Base-by-base conservation (phyloP, 92 coral and sea anemone species). In the Blastomussa wellsi region DNA sequence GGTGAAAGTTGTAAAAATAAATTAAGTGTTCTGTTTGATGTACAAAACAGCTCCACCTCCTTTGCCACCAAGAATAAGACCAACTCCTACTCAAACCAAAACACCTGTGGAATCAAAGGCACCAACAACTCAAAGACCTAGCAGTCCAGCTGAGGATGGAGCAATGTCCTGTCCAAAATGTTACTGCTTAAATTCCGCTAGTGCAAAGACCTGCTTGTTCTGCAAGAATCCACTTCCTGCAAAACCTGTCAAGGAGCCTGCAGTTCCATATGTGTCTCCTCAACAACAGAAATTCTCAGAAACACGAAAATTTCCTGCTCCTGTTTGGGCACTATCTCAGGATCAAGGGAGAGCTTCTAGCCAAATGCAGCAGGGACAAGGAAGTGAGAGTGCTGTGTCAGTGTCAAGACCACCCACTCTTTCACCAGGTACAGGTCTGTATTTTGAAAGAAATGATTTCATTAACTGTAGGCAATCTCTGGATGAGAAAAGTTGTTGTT, bases 131-230 rank as follows among this genome's bases (percentile, higher is more conserved):
- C 78, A 73, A 67, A 69, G 52, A 73, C 73, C 74, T 67, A 28
- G 92, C 47, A 85, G 74, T 12, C 38, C 74, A 69, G 83, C 74
- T 11, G 57, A 55, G 32, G 79, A 49, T 2, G 26, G 48, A 17
- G 91, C 90, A 52, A 41, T 88, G 32, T 90, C 98, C 7, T 95
- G 98, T 72, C 88, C 94, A 2, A 49, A 86, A 64, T 95, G 98
- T 76, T 93, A 38, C 81, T 91, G 85, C 32, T 59, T 95, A 12
- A 93, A 91, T 60, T 42, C 75, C 37, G 87, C 87, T 53, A 82
- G 79, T 51, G 90, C 85, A 7, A 80, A 65, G 20, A 72, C n/a
- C 4, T 95, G 98, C 88, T 42, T 80, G 60, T 90, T 91, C 19
- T 95, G 98, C 83, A 84, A 84, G 28, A 79, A 68, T 3, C 80